Conservation (phyloP, 2,113 vertebrate species). For the Lophochroa leadbeateri region DNA sequence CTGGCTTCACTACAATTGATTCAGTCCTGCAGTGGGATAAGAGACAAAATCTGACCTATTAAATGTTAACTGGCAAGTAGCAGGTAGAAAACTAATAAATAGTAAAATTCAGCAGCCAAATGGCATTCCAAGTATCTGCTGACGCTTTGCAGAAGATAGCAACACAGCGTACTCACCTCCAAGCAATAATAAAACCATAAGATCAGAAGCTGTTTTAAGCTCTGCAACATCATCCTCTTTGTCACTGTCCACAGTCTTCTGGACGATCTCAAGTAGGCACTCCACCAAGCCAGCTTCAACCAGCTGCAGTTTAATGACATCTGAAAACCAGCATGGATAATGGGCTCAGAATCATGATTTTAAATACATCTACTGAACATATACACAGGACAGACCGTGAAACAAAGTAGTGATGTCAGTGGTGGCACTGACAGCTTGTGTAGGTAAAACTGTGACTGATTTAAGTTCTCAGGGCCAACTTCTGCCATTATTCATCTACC, state of each 20-base stretch:
- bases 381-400: rapidly evolving
- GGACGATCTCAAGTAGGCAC: slow-evolving; percentile 92
- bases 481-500: neutral
- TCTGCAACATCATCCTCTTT: slow-evolving; percentile 92
- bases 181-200: slow-evolving; percentile 95
- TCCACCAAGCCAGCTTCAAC: slow-evolving; percentile 97
- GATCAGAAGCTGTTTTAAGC: slow-evolving; percentile 96
- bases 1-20: neutral
- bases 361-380: neutral
- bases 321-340: slow-evolving; percentile 69
- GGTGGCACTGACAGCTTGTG: neutral
- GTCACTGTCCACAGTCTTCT: slow-evolving; percentile 90
- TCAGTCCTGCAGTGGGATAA: neutral
- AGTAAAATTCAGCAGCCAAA: neutral
- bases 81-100: neutral
- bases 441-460: neutral
- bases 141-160: neutral
- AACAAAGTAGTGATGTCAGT: neutral
- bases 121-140: neutral
- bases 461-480: neutral
- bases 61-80: neutral
- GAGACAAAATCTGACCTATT: neutral
- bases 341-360: neutral
- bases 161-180: slow-evolving; percentile 79
- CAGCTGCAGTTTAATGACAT: slow-evolving; percentile 95